These are phyloP conservation scores for Polypterus senegalus DNA, from an alignment of 2,113 vertebrate genomes.

Conservation along the genomic window DNA sequence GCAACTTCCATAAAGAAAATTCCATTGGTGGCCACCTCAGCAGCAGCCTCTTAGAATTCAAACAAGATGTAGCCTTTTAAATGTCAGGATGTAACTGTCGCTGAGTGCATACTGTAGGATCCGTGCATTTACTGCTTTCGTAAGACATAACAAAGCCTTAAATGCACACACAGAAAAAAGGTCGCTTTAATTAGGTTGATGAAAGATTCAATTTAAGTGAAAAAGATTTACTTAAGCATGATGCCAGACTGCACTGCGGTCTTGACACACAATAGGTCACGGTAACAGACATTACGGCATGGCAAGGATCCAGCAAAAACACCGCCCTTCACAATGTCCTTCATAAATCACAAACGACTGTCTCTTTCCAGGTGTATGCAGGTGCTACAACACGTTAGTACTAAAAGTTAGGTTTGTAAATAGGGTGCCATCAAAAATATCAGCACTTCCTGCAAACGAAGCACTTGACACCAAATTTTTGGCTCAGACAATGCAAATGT, in stretches of 20 bases:
- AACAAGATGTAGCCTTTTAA: too few species aligned
- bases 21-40: too few species aligned
- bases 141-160: too few species aligned
- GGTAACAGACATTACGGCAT: conserved; percentile 48
- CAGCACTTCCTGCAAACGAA: conserved; percentile 54
- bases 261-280: conserved; percentile 51
- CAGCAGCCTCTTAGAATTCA: too few species aligned
- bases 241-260: conserved; percentile 39
- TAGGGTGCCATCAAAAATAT: conserved; percentile 43
- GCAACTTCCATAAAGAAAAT: too few species aligned
- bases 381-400: conserved; percentile 32
- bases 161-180: too few species aligned
- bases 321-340: conserved; percentile 33
- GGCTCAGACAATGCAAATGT: conserved; percentile 33
- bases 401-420: conserved; percentile 51
- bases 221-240: conserved; percentile 41
- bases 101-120: too few species aligned
- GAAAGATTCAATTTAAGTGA: conserved; percentile 25
- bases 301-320: conserved; percentile 53
- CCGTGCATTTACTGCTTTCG: too few species aligned
- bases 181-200: too few species aligned
- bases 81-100: too few species aligned
- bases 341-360: conserved; percentile 52
- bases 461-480: conserved; percentile 49
- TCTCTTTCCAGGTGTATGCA: conserved; percentile 53